A percentile compares a stretch with the other conserved stretches of the same genome.
Evolutionary conservation across 2,888 invertebrate genomes (phyloP).

Genomic region (Liodrosophila aerea): DNA sequence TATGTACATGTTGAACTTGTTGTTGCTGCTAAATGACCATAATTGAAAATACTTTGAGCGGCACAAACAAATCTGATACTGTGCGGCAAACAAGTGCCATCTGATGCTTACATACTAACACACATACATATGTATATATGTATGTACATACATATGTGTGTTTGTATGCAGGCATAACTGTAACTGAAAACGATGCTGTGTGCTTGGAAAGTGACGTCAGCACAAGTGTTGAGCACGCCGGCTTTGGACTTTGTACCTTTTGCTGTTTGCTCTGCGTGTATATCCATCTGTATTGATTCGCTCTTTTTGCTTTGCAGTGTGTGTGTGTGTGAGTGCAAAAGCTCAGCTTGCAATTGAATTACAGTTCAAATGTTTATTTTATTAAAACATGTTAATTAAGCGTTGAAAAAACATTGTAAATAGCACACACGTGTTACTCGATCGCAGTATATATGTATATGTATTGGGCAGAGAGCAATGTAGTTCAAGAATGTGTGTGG

Average conservation of each 20-base stretch:
- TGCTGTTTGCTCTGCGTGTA: conserved; percentile 10
- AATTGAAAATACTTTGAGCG: conserved; percentile 49
- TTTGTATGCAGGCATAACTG: conserved; percentile 20
- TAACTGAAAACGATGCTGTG: conserved; percentile 26
- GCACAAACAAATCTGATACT: conserved; percentile 45
- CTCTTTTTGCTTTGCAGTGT: neutral
- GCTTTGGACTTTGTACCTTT: conserved; percentile 46
- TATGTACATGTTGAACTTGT: conserved; percentile 28
- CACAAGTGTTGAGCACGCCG: conserved; percentile 23
- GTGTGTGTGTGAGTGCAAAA: conserved; percentile 12
- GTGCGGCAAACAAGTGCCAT: conserved; percentile 39
- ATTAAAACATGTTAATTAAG: conserved; percentile 15
- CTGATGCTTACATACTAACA: conserved; percentile 27
- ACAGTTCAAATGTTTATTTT: conserved; percentile 18
- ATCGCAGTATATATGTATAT: too few species aligned
- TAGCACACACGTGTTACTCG: conserved; percentile 37
- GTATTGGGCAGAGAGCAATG: too few species aligned
- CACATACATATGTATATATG: too few species aligned
- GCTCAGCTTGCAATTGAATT: conserved; percentile 20
- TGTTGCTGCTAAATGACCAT: conserved; percentile 46
- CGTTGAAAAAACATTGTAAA: conserved; percentile 26
- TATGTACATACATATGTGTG: neutral
- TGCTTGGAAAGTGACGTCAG: conserved; percentile 50
- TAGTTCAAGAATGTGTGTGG: too few species aligned
- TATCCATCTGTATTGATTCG: neutral